Conservation (phyloP, 2,113 vertebrate species). For the Antidorcas marsupialis region DNA sequence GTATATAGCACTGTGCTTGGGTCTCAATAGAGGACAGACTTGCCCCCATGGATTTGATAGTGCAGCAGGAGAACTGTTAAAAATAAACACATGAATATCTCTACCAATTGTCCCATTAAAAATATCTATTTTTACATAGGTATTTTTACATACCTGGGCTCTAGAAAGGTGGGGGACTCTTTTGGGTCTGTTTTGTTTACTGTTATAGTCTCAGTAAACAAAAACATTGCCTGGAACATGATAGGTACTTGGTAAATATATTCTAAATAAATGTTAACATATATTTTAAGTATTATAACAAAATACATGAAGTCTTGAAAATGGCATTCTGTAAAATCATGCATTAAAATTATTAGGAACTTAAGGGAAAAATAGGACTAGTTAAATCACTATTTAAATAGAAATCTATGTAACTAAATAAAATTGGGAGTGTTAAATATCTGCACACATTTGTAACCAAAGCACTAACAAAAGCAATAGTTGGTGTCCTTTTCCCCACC, state of each 20-base stretch:
- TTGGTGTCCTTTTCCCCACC: not conserved
- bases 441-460: not conserved
- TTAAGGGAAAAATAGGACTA: not conserved
- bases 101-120: not conserved
- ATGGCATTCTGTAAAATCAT: not conserved
- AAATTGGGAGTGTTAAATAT: not conserved
- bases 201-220: not conserved
- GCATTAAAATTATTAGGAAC: not conserved
- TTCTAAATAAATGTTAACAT: not conserved
- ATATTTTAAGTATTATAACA: not conserved
- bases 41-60: not conserved
- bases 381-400: not conserved
- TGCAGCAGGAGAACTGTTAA: not conserved
- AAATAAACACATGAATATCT: not conserved
- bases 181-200: not conserved
- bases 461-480: not conserved
- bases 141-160: not conserved
- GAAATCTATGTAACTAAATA: not conserved
- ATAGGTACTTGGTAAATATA: not conserved
- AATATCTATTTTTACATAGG: not conserved
- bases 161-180: not conserved
- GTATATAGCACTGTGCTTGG: not conserved
- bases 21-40: not conserved
- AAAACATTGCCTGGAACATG: not conserved
- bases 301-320: not conserved